These are phyloP conservation scores for Isurus oxyrinchus DNA, from an alignment of 2,113 vertebrate genomes.

Conservation along the genomic window DNA sequence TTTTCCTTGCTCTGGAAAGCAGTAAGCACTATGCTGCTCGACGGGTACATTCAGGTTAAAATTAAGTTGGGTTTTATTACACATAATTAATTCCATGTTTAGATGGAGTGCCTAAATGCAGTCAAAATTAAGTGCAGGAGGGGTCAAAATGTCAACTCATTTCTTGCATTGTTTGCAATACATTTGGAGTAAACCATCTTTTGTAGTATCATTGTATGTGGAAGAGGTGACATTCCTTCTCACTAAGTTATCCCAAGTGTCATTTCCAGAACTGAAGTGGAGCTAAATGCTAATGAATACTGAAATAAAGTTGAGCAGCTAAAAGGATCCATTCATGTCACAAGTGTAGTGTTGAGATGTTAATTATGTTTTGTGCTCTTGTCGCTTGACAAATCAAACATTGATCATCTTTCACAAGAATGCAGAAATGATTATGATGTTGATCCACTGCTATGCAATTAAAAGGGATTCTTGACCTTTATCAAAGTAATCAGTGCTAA, in stretches of 20 bases:
- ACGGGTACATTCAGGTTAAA: background rate
- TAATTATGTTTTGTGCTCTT: background rate
- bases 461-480: background rate
- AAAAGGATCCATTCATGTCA: background rate
- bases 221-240: background rate
- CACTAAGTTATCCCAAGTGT: background rate
- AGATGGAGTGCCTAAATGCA: too few species aligned
- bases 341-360: too few species aligned
- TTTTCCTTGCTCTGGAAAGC: background rate
- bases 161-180: background rate
- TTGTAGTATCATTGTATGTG: background rate
- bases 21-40: background rate
- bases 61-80: background rate
- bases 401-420: background rate
- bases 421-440: background rate
- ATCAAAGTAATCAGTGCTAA: background rate
- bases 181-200: background rate
- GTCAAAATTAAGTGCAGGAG: background rate
- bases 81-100: background rate
- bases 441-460: background rate
- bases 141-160: background rate
- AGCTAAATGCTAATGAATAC: background rate
- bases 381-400: background rate
- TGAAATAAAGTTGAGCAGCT: background rate
- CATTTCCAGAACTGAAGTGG: background rate